A percentile compares a stretch with the other conserved stretches of the same genome.
Evolutionary conservation across 2,113 vertebrate species (phyloP).

Genomic region (Scomber colias): DNA sequence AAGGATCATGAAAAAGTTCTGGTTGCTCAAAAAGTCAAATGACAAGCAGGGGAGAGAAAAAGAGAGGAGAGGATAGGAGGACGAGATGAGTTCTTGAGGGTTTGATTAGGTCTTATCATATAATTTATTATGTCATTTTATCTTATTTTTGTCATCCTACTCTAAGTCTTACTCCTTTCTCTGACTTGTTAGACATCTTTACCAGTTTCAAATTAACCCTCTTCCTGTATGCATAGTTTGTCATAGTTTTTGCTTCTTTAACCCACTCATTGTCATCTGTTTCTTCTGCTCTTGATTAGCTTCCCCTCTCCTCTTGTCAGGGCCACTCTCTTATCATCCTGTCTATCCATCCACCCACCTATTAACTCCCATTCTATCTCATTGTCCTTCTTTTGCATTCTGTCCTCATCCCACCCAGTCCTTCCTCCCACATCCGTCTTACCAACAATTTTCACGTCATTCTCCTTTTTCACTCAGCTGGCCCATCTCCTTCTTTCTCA

Average conservation of each 20-base stretch:
- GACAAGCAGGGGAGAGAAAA: not conserved
- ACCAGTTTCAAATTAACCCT: not conserved
- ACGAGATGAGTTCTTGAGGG: not conserved
- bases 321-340: constrained; percentile 47
- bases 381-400: constrained; percentile 38
- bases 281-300: constrained; percentile 16
- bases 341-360: constrained; percentile 47
- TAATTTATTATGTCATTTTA: not conserved
- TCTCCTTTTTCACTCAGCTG: constrained; percentile 5
- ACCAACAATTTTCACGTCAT: constrained; percentile 59
- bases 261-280: not conserved
- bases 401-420: constrained; percentile 29
- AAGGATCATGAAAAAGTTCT: constrained; percentile 2
- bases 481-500: not conserved
- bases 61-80: not conserved
- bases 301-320: constrained; percentile 12
- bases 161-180: not conserved
- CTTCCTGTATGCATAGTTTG: not conserved
- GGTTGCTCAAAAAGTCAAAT: constrained; percentile 9
- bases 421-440: constrained; percentile 43
- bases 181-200: not conserved
- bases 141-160: not conserved
- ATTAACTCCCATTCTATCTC: constrained; percentile 44
- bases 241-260: constrained; percentile 8
- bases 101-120: not conserved